Percentiles rank a stretch among this genome's conserved stretches.
These are phyloP conservation scores for Melieria omissa DNA, from an alignment of 2,888 invertebrate species.

Conservation along the genomic window DNA sequence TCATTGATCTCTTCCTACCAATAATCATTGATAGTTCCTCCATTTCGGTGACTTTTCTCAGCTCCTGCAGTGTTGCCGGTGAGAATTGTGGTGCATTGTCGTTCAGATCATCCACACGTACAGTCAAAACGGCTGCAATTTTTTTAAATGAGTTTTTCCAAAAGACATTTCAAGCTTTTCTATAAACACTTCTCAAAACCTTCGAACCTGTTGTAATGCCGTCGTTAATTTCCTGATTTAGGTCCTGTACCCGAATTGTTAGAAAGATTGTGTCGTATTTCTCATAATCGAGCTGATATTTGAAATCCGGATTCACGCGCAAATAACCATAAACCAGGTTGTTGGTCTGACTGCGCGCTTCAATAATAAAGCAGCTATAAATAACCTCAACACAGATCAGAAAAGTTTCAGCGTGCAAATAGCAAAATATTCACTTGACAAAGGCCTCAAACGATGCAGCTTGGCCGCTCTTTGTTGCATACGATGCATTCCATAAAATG, in stretches of 20 bases:
- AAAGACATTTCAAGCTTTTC: no score
- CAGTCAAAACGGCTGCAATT: conserved; percentile 69
- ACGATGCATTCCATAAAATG: conserved; percentile 72
- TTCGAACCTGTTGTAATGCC: conserved; percentile 68
- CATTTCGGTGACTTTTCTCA: conserved; percentile 70
- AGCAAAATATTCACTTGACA: conserved; percentile 33
- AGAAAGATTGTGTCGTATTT: conserved; percentile 72
- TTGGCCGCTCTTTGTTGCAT: conserved; percentile 71
- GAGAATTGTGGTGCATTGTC: conserved; percentile 73
- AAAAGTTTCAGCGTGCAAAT: no score
- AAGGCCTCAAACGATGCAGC: conserved; percentile 42
- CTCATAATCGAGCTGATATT: conserved; percentile 70
- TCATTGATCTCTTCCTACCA: conserved; percentile 59
- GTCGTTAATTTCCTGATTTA: conserved; percentile 68
- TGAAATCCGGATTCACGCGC: conserved; percentile 47
- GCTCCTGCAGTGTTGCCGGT: conserved; percentile 64
- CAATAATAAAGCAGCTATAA: conserved; percentile 58
- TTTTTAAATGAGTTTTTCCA: neutral
- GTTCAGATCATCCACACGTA: conserved; percentile 73
- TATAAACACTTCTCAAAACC: neutral
- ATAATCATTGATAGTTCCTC: conserved; percentile 68
- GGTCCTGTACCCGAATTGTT: conserved; percentile 69
- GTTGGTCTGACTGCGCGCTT: conserved; percentile 35
- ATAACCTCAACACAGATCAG: neutral
- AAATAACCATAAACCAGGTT: conserved; percentile 49